phyloP scores from a whole-genome alignment of 2,888 invertebrate genomes.

The Autographa gamma region DNA sequence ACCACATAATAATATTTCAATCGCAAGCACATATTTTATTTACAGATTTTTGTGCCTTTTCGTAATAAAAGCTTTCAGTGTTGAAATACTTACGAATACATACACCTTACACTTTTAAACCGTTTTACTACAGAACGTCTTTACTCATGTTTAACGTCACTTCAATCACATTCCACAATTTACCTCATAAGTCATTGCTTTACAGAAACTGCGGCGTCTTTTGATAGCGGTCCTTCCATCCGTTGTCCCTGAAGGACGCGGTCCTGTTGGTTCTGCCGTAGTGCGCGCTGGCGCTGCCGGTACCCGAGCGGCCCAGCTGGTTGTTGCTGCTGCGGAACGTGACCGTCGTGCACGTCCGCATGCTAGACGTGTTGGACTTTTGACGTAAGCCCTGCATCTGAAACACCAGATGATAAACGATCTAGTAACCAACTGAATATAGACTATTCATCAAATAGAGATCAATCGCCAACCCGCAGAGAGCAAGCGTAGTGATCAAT shows the following conservation, averaged over 20 bases:
- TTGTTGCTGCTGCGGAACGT: slow-evolving; percentile 80
- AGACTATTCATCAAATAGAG: no score
- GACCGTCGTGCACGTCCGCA: slow-evolving; percentile 79
- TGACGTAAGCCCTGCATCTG: slow-evolving; percentile 87
- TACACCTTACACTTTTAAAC: neutral
- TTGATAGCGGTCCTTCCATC: slow-evolving; percentile 71
- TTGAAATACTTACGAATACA: neutral
- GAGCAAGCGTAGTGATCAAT: no score
- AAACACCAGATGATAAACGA: slow-evolving; percentile 43
- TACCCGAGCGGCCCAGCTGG: slow-evolving; percentile 61
- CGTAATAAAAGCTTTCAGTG: neutral
- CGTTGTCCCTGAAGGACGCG: slow-evolving; percentile 68
- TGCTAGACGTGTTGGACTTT: slow-evolving; percentile 86
- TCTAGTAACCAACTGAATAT: no score
- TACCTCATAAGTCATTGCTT: slow-evolving; percentile 22
- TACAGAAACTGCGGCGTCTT: slow-evolving; percentile 76
- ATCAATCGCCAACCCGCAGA: no score
- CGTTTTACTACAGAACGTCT: neutral
- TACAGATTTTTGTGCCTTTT: no score
- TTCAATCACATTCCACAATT: neutral
- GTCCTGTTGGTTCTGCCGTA: slow-evolving; percentile 65
- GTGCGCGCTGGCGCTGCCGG: slow-evolving; percentile 63
- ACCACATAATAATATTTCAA: no score
- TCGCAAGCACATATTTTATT: no score
- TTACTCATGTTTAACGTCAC: neutral